Evolutionary conservation across 2,888 invertebrate species (phyloP).

Genomic region (Strigamia crassipes): DNA sequence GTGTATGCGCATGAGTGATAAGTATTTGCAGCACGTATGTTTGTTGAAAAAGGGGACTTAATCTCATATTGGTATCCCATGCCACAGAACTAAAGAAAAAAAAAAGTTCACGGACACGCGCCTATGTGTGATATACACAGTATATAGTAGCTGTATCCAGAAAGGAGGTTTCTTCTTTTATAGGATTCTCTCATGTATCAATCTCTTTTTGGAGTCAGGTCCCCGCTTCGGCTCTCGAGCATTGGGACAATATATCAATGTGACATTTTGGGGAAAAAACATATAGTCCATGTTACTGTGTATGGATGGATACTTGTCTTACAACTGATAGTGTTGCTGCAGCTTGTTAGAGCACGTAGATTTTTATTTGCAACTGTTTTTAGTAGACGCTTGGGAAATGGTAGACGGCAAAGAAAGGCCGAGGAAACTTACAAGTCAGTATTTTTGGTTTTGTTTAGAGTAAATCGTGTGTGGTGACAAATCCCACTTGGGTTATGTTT

Average conservation of each 20-base stretch:
- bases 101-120: background rate
- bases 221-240: slow-evolving; percentile 3
- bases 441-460: slow-evolving; percentile 30
- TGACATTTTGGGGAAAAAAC: background rate
- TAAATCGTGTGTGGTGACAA: slow-evolving; percentile 30
- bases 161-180: background rate
- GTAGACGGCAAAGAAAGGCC: background rate
- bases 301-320: slow-evolving; percentile 25
- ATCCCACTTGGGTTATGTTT: slow-evolving; percentile 19
- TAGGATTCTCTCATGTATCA: slow-evolving; percentile 20
- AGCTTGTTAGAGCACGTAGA: slow-evolving; percentile 25
- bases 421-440: background rate
- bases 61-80: slow-evolving; percentile 21
- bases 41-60: slow-evolving; percentile 4
- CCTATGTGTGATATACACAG: slow-evolving; percentile 1
- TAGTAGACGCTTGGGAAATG: slow-evolving; percentile 8
- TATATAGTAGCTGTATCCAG: background rate
- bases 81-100: background rate
- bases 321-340: slow-evolving; percentile 14
- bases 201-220: slow-evolving; percentile 23
- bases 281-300: slow-evolving; percentile 3
- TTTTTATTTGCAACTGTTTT: slow-evolving; percentile 19
- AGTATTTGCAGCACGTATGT: background rate
- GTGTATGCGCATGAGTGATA: background rate
- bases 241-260: slow-evolving; percentile 9